Evolutionary conservation across 2,888 invertebrate genomes (phyloP), one percentile per base, ranked within the genome.

Genomic region (Eucriotettix oculatus): DNA sequence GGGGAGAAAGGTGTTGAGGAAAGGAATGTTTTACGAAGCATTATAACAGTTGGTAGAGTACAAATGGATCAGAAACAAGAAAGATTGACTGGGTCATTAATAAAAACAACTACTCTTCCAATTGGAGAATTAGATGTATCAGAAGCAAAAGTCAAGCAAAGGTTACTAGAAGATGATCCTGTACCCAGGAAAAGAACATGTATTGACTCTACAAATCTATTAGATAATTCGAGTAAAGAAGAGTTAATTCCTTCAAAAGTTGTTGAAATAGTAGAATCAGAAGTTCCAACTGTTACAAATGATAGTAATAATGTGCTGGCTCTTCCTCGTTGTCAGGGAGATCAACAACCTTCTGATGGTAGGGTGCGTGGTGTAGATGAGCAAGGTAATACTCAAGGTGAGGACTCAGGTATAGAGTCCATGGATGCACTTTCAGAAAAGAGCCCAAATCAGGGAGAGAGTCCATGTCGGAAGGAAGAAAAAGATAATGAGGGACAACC

Each of bases 391-490:
- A 69, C 69, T 29, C 85, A 85, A 68, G 90, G 90, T 54, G 92
- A 92, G 71, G 91, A 92, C 73, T 91, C 91, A 60, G 92, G 92
- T 16, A 92, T 92, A 60, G 92, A 92, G 72, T 90, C 90, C 48
- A 91, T 92, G 92, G 92, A 93, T 71, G 91, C 92, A 2, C 74
- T 91, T n/a, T 91, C 91, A 17, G 92, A 93, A 72, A 92, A 92
- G 71, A 89, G 87, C 64, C 88, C 88, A n/a, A 89, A 90, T 73
- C 90, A 90, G 71, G 86, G 88, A 12, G 69, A 70, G 58, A 67
- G 67, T 55, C 73, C 72, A 48, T 67, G 69, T 63, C 68, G 73
- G 56, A 71, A 72, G 64, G 72, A 73, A 58, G 70, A 71, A 56
- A 70, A 71, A 60, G 68, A 68, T 14, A 52, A 42, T 56, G 63